Evolutionary conservation across 1,140 invertebrate genomes (phyloP).

Genomic region (Drosophila quadrilineata): DNA sequence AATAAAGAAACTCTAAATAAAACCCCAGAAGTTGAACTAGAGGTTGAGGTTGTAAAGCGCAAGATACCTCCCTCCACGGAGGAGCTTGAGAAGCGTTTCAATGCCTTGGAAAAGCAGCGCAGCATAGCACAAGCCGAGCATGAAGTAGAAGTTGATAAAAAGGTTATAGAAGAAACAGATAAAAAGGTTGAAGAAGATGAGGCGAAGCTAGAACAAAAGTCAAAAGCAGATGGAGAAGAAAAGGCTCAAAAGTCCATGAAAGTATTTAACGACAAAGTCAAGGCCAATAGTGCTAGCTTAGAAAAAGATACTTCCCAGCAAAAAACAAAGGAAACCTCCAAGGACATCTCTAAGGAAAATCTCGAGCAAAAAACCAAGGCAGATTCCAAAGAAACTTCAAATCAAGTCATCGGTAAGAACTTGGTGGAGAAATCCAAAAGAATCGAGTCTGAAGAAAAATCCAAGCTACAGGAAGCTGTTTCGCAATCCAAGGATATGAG

Average conservation of each 20-base stretch:
- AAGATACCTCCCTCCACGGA: slow-evolving; percentile 70
- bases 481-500: slow-evolving; percentile 1
- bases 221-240: not conserved
- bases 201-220: not conserved
- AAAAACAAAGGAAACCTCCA: not conserved
- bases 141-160: slow-evolving; percentile 11
- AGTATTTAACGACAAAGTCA: slow-evolving; percentile 45
- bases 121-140: slow-evolving; percentile 42
- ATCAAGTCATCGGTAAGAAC: too few relatives aligned
- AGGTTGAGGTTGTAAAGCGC: slow-evolving; percentile 10
- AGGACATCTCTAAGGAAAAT: not conserved
- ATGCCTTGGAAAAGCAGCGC: slow-evolving; percentile 65
- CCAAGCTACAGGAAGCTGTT: not conserved
- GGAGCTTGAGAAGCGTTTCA: slow-evolving; percentile 71
- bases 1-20: not conserved
- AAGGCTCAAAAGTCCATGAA: slow-evolving; percentile 21
- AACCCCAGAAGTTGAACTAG: not conserved
- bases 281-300: slow-evolving; percentile 22
- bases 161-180: not conserved
- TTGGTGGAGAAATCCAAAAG: too few relatives aligned
- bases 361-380: not conserved
- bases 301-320: slow-evolving; percentile 6
- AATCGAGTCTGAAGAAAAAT: too few relatives aligned
- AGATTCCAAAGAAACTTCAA: too few relatives aligned
- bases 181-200: not conserved